Evolutionary conservation across 2,113 vertebrate genomes (phyloP).

Genomic region (Tragulus kanchil): DNA sequence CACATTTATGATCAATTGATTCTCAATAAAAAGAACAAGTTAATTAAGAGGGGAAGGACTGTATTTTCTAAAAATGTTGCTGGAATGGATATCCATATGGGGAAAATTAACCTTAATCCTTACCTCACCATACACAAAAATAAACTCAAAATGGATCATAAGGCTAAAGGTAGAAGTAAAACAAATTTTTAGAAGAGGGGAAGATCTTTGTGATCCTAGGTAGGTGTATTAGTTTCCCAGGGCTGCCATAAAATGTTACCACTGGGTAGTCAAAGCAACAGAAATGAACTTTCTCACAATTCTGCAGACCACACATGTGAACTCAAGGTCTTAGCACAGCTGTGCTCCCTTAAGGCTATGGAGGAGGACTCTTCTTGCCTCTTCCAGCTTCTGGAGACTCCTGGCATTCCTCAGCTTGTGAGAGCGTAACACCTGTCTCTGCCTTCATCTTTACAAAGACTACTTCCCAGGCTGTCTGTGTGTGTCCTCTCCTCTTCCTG

Average conservation of each 20-base stretch:
- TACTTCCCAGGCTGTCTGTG: background rate
- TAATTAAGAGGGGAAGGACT: background rate
- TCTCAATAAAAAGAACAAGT: background rate
- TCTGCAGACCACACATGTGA: background rate
- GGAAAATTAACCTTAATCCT: background rate
- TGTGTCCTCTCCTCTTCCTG: background rate
- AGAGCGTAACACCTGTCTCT: no score
- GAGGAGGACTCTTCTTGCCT: background rate
- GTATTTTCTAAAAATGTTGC: background rate
- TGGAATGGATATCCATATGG: background rate
- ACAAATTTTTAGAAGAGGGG: background rate
- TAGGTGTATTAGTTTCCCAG: background rate
- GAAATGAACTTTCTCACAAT: background rate
- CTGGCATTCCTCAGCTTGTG: background rate
- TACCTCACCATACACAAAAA: background rate
- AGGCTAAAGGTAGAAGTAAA: background rate
- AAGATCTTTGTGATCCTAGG: background rate
- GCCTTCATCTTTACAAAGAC: background rate
- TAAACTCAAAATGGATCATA: background rate
- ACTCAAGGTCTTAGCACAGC: background rate
- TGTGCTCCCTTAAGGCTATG: background rate
- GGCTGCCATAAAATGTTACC: background rate
- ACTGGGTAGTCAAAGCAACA: background rate
- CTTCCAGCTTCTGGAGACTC: background rate
- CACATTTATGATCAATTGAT: background rate